These are phyloP conservation scores for Galaxea fascicularis DNA, from an alignment of 92 coral and sea anemone species.

Conservation along the genomic window DNA sequence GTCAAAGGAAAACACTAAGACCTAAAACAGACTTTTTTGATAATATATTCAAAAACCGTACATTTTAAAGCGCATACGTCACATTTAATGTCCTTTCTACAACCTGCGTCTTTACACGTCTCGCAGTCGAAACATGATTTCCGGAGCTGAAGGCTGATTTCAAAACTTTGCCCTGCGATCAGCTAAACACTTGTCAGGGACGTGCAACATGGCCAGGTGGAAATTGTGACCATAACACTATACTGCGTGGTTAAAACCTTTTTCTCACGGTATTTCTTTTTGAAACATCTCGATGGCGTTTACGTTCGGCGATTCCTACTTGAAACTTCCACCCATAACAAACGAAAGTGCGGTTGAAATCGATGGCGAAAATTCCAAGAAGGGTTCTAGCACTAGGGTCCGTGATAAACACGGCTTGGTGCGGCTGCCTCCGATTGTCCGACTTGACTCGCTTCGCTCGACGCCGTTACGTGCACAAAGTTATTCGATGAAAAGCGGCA, in stretches of 20 bases:
- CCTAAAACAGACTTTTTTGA: constrained; percentile 26
- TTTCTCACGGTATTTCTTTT: not conserved
- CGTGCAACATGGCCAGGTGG: not conserved
- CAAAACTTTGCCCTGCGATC: not conserved
- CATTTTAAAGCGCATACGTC: constrained; percentile 20
- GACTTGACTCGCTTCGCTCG: constrained; percentile 64
- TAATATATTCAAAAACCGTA: constrained; percentile 30
- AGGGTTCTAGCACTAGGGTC: constrained; percentile 37
- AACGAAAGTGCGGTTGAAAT: constrained; percentile 46
- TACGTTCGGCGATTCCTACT: constrained; percentile 71
- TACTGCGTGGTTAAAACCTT: not conserved
- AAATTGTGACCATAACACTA: not conserved
- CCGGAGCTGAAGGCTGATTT: not conserved
- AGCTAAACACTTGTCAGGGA: not conserved
- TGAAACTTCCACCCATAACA: constrained; percentile 86
- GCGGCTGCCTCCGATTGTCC: constrained; percentile 85
- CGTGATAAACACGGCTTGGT: constrained; percentile 88
- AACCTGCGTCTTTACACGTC: not conserved
- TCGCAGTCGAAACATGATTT: not conserved
- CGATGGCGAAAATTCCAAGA: constrained; percentile 37
- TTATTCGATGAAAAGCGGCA: not conserved
- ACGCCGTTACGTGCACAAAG: constrained; percentile 11
- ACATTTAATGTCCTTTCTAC: not conserved
- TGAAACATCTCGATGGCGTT: constrained; percentile 65
- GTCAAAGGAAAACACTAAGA: constrained; percentile 15